Evolutionary conservation across 92 coral and sea anemone species (phyloP).

Genomic region (Palythoa grandiflora): DNA sequence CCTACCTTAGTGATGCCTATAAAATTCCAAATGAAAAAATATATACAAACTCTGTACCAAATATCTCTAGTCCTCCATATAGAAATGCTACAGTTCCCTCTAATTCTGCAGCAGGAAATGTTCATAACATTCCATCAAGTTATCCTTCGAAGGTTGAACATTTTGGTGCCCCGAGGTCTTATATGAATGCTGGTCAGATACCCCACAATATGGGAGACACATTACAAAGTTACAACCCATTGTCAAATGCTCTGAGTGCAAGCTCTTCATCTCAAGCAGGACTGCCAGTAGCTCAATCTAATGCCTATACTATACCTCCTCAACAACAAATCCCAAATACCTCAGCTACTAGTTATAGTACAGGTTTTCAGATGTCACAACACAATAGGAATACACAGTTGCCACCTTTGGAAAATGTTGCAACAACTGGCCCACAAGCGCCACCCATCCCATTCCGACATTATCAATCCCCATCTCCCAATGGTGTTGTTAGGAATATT

Average conservation of each 20-base stretch:
- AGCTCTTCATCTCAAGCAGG: neutral
- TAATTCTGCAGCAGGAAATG: neutral
- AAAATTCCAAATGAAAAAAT: neutral
- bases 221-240: slow-evolving; percentile 5
- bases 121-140: neutral
- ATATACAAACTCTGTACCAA: neutral
- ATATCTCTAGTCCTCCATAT: neutral
- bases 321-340: neutral
- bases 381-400: slow-evolving; percentile 41
- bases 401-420: slow-evolving; percentile 55
- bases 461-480: slow-evolving; percentile 16
- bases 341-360: neutral
- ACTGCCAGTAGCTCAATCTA: neutral
- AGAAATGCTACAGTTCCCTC: neutral
- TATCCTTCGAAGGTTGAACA: neutral
- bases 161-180: neutral
- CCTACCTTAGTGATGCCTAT: neutral
- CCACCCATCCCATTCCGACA: slow-evolving; percentile 62
- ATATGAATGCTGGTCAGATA: neutral
- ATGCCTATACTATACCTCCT: neutral
- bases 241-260: neutral
- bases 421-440: slow-evolving; percentile 12
- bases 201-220: slow-evolving; percentile 27
- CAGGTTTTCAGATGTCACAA: neutral
- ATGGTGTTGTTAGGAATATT: neutral